Evolutionary conservation across 2,113 vertebrate species (phyloP).

Genomic region (Plectropomus leopardus): DNA sequence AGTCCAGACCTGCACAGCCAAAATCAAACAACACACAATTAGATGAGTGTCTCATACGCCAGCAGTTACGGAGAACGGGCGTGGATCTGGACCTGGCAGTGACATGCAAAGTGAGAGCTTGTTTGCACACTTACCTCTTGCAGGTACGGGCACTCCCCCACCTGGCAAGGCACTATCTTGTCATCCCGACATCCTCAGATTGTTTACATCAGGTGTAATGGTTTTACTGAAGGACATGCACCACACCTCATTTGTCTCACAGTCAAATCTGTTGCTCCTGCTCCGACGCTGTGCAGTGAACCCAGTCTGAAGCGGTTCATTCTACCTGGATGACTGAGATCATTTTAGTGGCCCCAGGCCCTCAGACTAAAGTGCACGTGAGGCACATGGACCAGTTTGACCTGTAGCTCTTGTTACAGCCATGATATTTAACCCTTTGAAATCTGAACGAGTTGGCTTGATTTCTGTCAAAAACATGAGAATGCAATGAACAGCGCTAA

Average conservation of each 20-base stretch:
- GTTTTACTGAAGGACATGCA: slow-evolving; percentile 51
- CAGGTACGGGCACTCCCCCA: slow-evolving; percentile 44
- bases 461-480: no score
- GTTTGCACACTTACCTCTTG: slow-evolving; percentile 41
- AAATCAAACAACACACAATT: slow-evolving; percentile 72
- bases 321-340: slow-evolving; percentile 16
- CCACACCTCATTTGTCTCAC: slow-evolving; percentile 28
- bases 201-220: slow-evolving; percentile 64
- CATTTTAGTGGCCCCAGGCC: neutral
- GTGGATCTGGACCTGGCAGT: slow-evolving; percentile 54
- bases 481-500: no score
- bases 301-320: neutral
- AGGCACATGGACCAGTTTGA: neutral
- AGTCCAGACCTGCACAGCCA: slow-evolving; percentile 71
- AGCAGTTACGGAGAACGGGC: slow-evolving; percentile 43
- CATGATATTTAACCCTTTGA: no score
- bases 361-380: neutral
- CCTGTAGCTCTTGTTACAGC: neutral
- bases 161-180: slow-evolving; percentile 3
- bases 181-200: slow-evolving; percentile 15
- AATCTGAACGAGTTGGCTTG: no score
- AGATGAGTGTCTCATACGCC: slow-evolving; percentile 53
- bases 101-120: slow-evolving; percentile 37
- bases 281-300: neutral
- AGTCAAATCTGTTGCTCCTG: neutral